Evolutionary conservation across 2,113 vertebrate species (phyloP), one percentile per base, ranked within the genome.

Genomic region (Pyxicephalus adspersus): DNA sequence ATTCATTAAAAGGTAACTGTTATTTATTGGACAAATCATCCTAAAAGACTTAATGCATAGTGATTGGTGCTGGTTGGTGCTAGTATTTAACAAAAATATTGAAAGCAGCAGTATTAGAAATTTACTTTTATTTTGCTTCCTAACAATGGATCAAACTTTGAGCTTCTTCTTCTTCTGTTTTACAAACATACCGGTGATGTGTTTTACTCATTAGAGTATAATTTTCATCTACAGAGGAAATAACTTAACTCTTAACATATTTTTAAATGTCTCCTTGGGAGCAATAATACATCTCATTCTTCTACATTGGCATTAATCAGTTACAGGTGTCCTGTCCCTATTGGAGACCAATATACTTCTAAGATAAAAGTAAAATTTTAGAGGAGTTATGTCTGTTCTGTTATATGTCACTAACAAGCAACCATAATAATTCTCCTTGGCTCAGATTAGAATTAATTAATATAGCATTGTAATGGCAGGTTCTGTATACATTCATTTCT

Each of bases 351-450:
- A 73, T 4, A 58, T 29, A 57, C 25, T 73, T 57, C n/a, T 18
- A 60, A 74, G 29, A 74, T 74, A 60, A 60, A 74, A 74, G 50
- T 26, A 52, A 28, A 60, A 74, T 58, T 74, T 38, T 57, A 23
- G 71, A 22, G 38, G 54, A 38, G 20, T 74, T 60, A 73, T 8
- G 54, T 38, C 71, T 74, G 54, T 74, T 74, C 55, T 60, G 13
- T 29, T 38, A 23, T 38, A 28, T 58, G 26, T 34, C 29, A 60
- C 20, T n/a, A 57, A n/a, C 28, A 52, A 34, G 54, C 5, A 31
- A 28, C 52, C 16, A 17, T 22, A 72, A 55, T 72, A 51, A 22
- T 28, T 34, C 20, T 26, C 26, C 70, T 57, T 57, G 57, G 70
- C 11, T 22, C 17, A 73, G 25, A 26, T 57, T 73, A 26, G 67